Conservation (phyloP, 2,797 vertebrate genomes). For the Phrynocephalus forsythii region DNA sequence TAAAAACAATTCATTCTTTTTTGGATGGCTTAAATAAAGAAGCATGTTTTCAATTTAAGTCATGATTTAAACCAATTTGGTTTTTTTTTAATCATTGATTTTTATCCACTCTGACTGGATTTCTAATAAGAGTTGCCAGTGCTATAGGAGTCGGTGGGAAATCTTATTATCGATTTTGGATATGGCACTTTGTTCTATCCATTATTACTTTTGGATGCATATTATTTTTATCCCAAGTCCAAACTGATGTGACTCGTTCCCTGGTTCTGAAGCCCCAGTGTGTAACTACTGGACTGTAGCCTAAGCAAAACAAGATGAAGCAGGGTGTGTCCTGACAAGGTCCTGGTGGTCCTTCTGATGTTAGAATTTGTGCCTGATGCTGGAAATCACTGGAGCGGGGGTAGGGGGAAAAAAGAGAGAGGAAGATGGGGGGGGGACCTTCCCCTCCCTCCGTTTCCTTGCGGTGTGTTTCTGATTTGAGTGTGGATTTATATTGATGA, state of each 20-base stretch:
- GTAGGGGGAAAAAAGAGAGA: neutral
- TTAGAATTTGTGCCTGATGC: conserved; percentile 15
- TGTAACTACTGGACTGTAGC: neutral
- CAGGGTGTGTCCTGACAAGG: conserved; percentile 22
- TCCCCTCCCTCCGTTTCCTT: neutral
- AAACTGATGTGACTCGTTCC: neutral
- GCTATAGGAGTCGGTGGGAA: neutral
- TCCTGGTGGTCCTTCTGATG: conserved; percentile 31
- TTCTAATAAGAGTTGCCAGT: neutral
- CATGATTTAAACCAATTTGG: too few relatives aligned
- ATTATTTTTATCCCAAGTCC: conserved; percentile 10
- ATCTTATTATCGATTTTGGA: neutral
- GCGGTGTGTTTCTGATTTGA: conserved; percentile 35
- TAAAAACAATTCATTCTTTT: too few relatives aligned
- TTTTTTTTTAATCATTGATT: too few relatives aligned
- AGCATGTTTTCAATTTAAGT: too few relatives aligned
- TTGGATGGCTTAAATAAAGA: too few relatives aligned
- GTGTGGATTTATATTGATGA: conserved; percentile 20
- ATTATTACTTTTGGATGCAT: conserved; percentile 32
- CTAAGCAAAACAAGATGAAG: conserved; percentile 37
- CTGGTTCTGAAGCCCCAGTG: conserved; percentile 24
- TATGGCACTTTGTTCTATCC: neutral
- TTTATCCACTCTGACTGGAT: too few relatives aligned
- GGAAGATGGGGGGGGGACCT: neutral
- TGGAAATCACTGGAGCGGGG: neutral